These are phyloP conservation scores for Nesometra sesokonis DNA, from an alignment of 35 echinoderm and acorn worm species.

Conservation along the genomic window DNA sequence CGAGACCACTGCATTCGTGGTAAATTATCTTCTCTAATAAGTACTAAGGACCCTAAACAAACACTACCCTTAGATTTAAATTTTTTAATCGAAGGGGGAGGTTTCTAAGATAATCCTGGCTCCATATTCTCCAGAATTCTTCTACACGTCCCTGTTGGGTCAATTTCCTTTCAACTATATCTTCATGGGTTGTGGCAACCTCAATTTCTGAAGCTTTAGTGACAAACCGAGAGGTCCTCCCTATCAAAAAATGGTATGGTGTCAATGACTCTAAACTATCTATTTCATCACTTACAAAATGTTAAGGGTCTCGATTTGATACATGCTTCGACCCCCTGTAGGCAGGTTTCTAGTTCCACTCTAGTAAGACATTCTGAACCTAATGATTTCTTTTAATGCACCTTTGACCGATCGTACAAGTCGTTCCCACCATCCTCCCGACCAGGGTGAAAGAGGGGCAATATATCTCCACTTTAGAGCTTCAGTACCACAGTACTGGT, in stretches of 20 bases:
- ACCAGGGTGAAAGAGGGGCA: neutral
- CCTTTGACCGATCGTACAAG: neutral
- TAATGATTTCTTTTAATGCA: neutral
- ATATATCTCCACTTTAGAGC: slow-evolving; percentile 3
- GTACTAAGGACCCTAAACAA: neutral
- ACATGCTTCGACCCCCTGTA: slow-evolving; percentile 4
- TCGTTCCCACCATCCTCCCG: slow-evolving; percentile 13
- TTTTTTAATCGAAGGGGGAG: slow-evolving; percentile 19
- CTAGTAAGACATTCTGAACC: neutral
- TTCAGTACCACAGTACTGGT: neutral
- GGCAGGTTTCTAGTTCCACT: neutral
- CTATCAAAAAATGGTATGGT: slow-evolving; percentile 9
- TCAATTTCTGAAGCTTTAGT: neutral
- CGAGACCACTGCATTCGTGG: slow-evolving; percentile 31
- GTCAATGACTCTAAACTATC: neutral
- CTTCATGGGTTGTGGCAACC: neutral
- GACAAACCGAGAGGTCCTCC: neutral
- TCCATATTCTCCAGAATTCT: neutral
- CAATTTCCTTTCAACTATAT: slow-evolving; percentile 9
- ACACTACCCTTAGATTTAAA: slow-evolving; percentile 9
- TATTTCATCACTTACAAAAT: neutral
- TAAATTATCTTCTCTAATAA: slow-evolving; percentile 15
- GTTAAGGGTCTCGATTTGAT: slow-evolving; percentile 11
- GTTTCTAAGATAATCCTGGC: slow-evolving; percentile 15
- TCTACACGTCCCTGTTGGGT: neutral